Evolutionary conservation across 2,888 invertebrate genomes (phyloP), one percentile per base, ranked within the genome.

Genomic region (Cactoblastis cactorum): DNA sequence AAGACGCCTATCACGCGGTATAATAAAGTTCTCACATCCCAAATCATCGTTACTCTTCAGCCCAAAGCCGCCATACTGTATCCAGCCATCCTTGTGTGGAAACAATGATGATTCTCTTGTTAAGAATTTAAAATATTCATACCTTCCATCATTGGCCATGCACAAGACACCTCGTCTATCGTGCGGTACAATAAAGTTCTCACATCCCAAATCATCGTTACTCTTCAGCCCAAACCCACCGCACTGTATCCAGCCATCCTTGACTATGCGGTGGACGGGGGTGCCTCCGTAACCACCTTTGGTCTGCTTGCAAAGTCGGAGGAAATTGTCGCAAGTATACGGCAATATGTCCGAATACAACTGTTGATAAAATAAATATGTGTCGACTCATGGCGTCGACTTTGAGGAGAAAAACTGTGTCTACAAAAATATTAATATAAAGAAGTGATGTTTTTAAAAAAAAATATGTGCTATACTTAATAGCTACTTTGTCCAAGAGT

Each of bases 191-290:
- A 90, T 89, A 71, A 93, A 95, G 62, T 93, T 93, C 75, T 95
- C 95, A 68, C 94, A 94, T 11, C 81, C 75, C 65, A 92, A 75
- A 0, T 74, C 68, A 0, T 69, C 68, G 0, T 70, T 66, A 33
- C 71, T 73, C 56, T 86, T 79, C 15, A 91, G 59, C 1, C 80
- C 77, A 56, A 69, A 90, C 0, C 91, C 91, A 24, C 94, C 94
- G 50, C 93, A 92, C 69, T 95, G 95, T 32, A 95, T 91, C 94
- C 94, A 95, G 47, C 93, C 91, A 56, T 91, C 91, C 63, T 91
- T 91, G 11, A 93, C 93, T 45, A 95, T 91, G 51, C 95, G 88
- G 65, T 94, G 93, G 14, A 94, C 80, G 1, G 91, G 85, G 0
- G 92, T 90, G 45, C 91, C 91, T 28, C 81, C 70, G 68, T 91